Conservation (phyloP, 2,888 invertebrate genomes). For the Pandemis corylana region DNA sequence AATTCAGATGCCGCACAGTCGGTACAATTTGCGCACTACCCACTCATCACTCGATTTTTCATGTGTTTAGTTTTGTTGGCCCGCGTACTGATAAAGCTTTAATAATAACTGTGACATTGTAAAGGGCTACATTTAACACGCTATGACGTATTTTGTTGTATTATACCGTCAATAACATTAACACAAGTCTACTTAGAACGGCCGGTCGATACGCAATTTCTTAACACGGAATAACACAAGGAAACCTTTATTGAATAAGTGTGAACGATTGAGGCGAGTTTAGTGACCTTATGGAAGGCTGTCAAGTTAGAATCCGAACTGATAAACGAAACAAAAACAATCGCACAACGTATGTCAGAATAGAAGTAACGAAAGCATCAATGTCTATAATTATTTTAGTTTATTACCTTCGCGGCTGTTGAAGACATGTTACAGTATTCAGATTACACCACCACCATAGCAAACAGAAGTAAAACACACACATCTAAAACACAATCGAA, state of each 20-base stretch:
- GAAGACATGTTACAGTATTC: neutral
- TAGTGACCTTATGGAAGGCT: neutral
- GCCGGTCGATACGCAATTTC: no score
- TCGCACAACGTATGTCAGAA: neutral
- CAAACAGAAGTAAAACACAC: neutral
- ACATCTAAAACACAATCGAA: neutral
- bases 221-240: no score
- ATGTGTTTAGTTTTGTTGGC: neutral
- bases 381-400: neutral
- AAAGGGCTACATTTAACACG: neutral
- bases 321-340: neutral
- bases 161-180: neutral
- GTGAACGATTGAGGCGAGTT: neutral
- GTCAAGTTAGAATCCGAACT: neutral
- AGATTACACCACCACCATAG: neutral
- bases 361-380: neutral
- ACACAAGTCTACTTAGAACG: neutral
- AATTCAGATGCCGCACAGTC: neutral
- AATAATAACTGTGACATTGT: slow-evolving; percentile 7
- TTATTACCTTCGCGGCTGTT: neutral
- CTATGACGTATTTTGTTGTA: neutral
- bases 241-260: no score
- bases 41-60: neutral
- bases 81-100: slow-evolving; percentile 8
- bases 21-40: neutral